Percentiles rank a stretch among this genome's conserved stretches.
phyloP scores from a whole-genome alignment of 2,888 invertebrate genomes.

The Limnephilus rhombicus region DNA sequence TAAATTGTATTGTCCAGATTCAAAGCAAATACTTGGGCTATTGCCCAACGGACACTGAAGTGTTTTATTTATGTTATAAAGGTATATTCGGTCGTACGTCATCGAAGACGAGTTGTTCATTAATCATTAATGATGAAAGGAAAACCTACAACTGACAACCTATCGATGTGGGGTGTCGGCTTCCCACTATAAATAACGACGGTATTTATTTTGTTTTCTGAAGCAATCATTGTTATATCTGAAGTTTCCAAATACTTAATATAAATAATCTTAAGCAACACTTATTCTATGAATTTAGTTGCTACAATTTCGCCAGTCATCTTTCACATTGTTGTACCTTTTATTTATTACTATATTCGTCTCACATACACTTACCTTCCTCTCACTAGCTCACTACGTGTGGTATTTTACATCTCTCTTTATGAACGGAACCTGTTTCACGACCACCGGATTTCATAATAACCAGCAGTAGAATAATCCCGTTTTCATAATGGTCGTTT shows the following conservation, averaged over 20 bases:
- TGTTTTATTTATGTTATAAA: background rate
- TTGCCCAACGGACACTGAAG: background rate
- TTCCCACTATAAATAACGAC: background rate
- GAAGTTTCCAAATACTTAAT: background rate
- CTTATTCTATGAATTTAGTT: background rate
- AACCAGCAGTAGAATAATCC: background rate
- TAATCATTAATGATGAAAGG: background rate
- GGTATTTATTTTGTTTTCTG: background rate
- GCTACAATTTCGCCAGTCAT: background rate
- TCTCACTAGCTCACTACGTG: background rate
- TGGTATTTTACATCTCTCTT: constrained; percentile 6
- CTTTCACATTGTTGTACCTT: background rate
- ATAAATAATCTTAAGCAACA: background rate
- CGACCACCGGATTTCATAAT: background rate
- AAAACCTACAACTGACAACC: background rate
- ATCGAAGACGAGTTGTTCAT: background rate
- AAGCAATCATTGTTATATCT: background rate
- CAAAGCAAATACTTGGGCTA: too few relatives aligned
- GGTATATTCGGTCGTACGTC: background rate
- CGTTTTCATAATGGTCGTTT: constrained; percentile 13
- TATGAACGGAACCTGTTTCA: constrained; percentile 22
- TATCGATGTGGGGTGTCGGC: background rate
- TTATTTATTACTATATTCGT: background rate
- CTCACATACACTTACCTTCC: background rate
- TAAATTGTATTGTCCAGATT: too few relatives aligned